A percentile compares a stretch with the other conserved stretches of the same genome.
phyloP scores from a whole-genome alignment of 1,140 invertebrate genomes.

The Apis mellifera region DNA sequence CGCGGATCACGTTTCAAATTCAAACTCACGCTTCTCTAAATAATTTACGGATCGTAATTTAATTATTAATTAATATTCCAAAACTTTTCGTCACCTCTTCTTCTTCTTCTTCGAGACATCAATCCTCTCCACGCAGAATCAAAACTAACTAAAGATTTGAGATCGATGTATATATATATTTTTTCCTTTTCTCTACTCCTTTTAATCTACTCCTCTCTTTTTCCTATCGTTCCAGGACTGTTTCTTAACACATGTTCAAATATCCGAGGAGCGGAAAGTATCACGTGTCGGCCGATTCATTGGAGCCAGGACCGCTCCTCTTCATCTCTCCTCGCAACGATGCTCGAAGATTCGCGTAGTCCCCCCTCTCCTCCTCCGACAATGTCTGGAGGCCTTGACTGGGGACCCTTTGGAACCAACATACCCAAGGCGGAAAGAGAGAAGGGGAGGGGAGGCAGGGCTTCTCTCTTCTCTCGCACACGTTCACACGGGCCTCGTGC shows the following conservation, averaged over 20 bases:
- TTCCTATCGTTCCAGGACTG: not conserved
- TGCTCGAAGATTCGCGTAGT: constrained; percentile 63
- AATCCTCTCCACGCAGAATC: no score
- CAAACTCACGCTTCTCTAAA: no score
- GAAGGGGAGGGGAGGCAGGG: no score
- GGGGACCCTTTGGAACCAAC: constrained; percentile 54
- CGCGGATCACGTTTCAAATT: no score
- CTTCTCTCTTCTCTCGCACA: constrained; percentile 8
- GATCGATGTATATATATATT: no score
- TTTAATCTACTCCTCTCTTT: no score
- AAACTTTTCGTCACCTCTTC: no score
- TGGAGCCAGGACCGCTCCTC: constrained; percentile 34
- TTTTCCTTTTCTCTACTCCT: not conserved
- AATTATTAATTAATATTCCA: no score
- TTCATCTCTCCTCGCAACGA: constrained; percentile 53
- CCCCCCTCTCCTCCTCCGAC: constrained; percentile 42
- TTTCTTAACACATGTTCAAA: not conserved
- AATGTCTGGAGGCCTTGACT: constrained; percentile 74
- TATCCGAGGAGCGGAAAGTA: not conserved
- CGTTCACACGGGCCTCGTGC: not conserved
- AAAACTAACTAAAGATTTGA: no score
- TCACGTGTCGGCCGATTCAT: constrained; percentile 41
- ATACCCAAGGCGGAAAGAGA: constrained; percentile 33
- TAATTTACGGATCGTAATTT: no score
- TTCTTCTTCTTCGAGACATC: no score